Conservation (phyloP, 2,113 vertebrate species). For the Microtus montanus region DNA sequence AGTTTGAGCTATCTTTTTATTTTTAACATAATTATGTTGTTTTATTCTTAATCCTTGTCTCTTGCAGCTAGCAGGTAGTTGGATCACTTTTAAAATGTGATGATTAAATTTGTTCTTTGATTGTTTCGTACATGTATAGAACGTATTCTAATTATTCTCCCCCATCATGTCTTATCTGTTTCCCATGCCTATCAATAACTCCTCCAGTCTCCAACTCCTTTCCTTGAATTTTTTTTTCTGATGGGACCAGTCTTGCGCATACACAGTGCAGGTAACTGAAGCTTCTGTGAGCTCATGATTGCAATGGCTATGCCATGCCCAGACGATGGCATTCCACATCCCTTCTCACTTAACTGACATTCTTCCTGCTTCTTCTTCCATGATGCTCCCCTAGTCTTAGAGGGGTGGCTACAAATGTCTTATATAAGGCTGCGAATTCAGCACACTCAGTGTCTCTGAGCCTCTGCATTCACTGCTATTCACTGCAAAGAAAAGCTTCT, state of each 20-base stretch:
- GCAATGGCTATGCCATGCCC: not conserved
- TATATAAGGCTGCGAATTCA: not conserved
- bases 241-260: not conserved
- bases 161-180: not conserved
- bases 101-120: not conserved
- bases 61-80: conserved; percentile 8
- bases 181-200: not conserved
- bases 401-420: not conserved
- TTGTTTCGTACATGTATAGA: not conserved
- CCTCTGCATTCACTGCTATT: not conserved
- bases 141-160: not conserved
- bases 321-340: too few species aligned
- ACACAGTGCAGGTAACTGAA: not conserved
- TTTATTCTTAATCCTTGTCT: conserved; percentile 25
- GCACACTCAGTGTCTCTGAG: not conserved
- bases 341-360: not conserved
- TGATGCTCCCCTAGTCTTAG: not conserved
- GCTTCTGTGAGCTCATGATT: not conserved
- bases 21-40: conserved; percentile 50
- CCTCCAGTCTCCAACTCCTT: not conserved
- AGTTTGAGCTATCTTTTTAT: conserved; percentile 42
- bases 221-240: not conserved
- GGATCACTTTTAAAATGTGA: conserved; percentile 21
- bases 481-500: not conserved
- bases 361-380: not conserved